Conservation (phyloP, 2,888 invertebrate genomes). For the Idaea straminata region DNA sequence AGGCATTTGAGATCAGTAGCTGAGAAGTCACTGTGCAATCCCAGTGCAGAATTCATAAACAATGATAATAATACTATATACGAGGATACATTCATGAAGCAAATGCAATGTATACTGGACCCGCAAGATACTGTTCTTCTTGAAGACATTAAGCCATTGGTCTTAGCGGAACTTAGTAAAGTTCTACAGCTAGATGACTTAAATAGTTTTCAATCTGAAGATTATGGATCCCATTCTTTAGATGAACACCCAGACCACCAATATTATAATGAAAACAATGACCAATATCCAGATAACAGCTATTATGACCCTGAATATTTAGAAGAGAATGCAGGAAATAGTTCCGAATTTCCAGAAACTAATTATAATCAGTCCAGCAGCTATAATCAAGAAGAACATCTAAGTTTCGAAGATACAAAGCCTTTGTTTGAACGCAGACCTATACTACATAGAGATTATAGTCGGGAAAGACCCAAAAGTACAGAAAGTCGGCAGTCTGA, state of each 20-base stretch:
- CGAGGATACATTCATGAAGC: slow-evolving; percentile 88
- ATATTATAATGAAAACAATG: slow-evolving; percentile 31
- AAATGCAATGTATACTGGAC: slow-evolving; percentile 81
- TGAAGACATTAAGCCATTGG: slow-evolving; percentile 80
- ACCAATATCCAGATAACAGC: slow-evolving; percentile 30
- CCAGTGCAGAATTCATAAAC: slow-evolving; percentile 73
- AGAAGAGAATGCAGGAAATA: slow-evolving; percentile 22
- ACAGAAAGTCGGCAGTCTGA: slow-evolving; percentile 25
- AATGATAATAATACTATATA: slow-evolving; percentile 83
- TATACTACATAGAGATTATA: slow-evolving; percentile 30
- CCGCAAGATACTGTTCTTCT: slow-evolving; percentile 79
- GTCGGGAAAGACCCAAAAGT: slow-evolving; percentile 28
- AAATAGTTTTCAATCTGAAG: slow-evolving; percentile 45
- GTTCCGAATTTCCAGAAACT: slow-evolving; percentile 15
- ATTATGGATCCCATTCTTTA: slow-evolving; percentile 23
- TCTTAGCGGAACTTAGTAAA: slow-evolving; percentile 80
- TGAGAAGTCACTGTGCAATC: slow-evolving; percentile 65
- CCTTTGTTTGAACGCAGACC: slow-evolving; percentile 49
- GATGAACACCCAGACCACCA: slow-evolving; percentile 32
- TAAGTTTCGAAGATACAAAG: slow-evolving; percentile 22
- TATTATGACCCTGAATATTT: slow-evolving; percentile 32
- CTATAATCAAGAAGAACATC: slow-evolving; percentile 23
- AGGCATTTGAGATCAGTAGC: slow-evolving; percentile 69
- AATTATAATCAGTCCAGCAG: slow-evolving; percentile 17
- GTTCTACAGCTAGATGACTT: slow-evolving; percentile 71